Evolutionary conservation across 2,888 invertebrate species (phyloP), one percentile per base, ranked within the genome.

Genomic region (Tinea pellionella): DNA sequence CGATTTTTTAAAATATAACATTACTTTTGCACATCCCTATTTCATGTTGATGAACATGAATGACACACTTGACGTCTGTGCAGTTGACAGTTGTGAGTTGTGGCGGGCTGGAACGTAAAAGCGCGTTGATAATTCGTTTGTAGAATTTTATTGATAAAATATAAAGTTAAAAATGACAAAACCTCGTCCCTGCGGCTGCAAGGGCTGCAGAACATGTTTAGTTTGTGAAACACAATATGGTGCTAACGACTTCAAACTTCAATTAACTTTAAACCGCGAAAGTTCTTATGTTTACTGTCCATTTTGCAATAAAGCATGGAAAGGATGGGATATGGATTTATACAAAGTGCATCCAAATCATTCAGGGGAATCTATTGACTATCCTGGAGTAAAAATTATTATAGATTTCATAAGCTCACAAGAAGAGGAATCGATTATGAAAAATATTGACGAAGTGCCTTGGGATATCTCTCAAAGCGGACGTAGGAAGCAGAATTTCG

Each of bases 381-480:
- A 89, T 72, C 90, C 92, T 1, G 95, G 95, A 1, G 88, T 95
- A 56, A 91, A 88, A 62, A 91, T 91, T 59, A 72, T 91, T 79
- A 73, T 89, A 56, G 89, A 96, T 70, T 98, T 98, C 75, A 79
- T 99, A 55, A 89, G 88, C 1, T 75, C 80, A 60, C 73, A 84
- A 0, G 97, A 98, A 77, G 95, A 94, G 69, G 66, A 74, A 0
- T 64, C 73, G 2, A 77, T 98, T 11, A 88, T 94, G 62, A 74
- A 87, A 59, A 88, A 90, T 60, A 90, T 98, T 11, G 96, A 98
- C 72, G 81, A 87, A 62, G 86, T 94, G 64, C 92, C 93, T 0
- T 99, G 99, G 98, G 92, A 93, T 65, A 85, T 89, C 41, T 99
- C 99, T 0, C 99, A 99, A 78, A 98, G 98, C 75, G 99, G 99